Evolutionary conservation across 2,113 vertebrate species (phyloP), one percentile per base, ranked within the genome.

Genomic region (Poicephalus gulielmi): DNA sequence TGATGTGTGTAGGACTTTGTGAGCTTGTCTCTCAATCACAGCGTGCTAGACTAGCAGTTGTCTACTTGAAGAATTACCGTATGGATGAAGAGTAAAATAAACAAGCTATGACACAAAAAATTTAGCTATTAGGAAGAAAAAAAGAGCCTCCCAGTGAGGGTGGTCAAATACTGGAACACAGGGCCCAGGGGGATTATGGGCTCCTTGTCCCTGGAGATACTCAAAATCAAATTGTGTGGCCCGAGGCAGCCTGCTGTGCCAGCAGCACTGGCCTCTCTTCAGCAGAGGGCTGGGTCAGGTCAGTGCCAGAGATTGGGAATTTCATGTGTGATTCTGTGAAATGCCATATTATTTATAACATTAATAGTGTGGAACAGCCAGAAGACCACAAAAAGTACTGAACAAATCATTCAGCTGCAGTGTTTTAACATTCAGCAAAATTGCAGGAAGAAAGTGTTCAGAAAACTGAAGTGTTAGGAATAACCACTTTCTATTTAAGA

Each of bases 111-210:
- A 7, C 49, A 47, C 0, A 19, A 24, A 63, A 46, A 78, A 35
- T 33, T 5, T 1, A 35, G 30, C 0, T 12, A 11, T 5, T 1
- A 20, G 64, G 71, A 37, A 28, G 35, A 47, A 57, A 85, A 77
- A 2, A 31, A 59, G 13, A 59, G 13, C 70, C n/a, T 94, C 95
- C 76, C 94, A 97, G 96, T 94, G 94, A 91, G 84, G 49, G 57
- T 87, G 95, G 89, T 89, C 94, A 52, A 13, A 8, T 1, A 8
- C 15, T 43, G 47, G 80, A 19, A 1, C 17, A 9, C 14, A 11
- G 77, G 66, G 13, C 73, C 44, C 41, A 5, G 76, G 6, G 53
- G 63, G 35, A 31, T 28, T 49, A 23, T 0, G 6, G 55, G 28
- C n/a, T 88, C 35, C 33, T 27, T 1, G 1, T 27, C 17, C 52